A percentile compares a stretch with the other conserved stretches of the same genome.
These are phyloP conservation scores for Ammodramus savannarum DNA, from an alignment of 2,113 vertebrate genomes.

Conservation along the genomic window DNA sequence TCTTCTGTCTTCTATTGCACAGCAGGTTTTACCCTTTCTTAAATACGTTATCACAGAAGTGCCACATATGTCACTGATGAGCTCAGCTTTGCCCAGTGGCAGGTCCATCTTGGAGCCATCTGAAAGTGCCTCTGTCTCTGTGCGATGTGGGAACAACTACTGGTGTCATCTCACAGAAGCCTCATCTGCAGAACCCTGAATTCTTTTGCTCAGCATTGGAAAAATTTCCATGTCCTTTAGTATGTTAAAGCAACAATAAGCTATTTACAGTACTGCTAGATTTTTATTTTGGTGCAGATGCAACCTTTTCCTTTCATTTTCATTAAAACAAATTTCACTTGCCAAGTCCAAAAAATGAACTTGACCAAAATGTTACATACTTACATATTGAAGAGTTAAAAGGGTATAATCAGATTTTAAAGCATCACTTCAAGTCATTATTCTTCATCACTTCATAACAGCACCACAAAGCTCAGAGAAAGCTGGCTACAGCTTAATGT, in stretches of 20 bases:
- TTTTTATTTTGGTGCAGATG: not conserved
- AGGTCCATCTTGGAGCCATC: accelerated
- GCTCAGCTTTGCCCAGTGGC: not conserved
- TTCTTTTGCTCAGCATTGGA: not conserved
- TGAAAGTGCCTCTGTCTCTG: not conserved
- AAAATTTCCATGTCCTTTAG: not conserved
- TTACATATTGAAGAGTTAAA: not conserved
- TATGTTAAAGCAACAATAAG: not conserved
- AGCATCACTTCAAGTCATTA: not conserved
- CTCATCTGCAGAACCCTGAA: not conserved
- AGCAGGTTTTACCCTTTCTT: not conserved
- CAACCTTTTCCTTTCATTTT: not conserved
- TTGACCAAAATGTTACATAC: not conserved
- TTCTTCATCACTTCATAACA: not conserved
- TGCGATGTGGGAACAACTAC: not conserved
- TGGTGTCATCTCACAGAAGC: not conserved
- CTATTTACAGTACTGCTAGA: not conserved
- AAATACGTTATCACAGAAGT: not conserved
- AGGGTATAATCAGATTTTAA: not conserved
- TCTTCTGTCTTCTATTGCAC: not conserved
- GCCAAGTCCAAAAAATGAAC: not conserved
- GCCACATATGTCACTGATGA: accelerated
- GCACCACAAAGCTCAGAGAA: not conserved
- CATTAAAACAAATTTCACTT: not conserved
- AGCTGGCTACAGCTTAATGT: not conserved